Percentiles rank a stretch among this genome's conserved stretches.
phyloP scores from a whole-genome alignment of 2,797 vertebrate genomes.

The Mergus octosetaceus region DNA sequence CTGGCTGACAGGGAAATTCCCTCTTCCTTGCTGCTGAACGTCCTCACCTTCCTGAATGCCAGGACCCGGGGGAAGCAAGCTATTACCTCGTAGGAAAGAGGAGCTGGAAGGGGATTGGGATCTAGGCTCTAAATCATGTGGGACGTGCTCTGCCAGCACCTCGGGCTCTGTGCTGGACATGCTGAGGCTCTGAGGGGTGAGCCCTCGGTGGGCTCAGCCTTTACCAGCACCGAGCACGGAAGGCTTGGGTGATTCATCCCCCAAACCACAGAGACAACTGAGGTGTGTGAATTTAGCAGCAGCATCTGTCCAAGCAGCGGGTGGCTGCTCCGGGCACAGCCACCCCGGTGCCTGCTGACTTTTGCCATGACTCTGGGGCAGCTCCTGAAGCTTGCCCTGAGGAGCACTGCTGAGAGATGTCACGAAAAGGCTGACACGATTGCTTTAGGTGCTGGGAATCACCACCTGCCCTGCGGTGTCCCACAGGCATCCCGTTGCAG shows the following conservation, averaged over 20 bases:
- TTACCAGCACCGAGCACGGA: rapidly evolving
- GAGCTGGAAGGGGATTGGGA: background rate
- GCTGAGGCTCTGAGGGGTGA: background rate
- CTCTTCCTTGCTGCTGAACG: rapidly evolving
- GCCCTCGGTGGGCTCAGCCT: background rate
- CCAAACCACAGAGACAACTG: background rate
- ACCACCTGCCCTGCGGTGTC: background rate
- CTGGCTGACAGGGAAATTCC: background rate
- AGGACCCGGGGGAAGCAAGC: background rate
- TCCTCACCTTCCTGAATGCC: background rate
- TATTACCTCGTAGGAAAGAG: background rate
- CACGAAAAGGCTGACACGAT: background rate
- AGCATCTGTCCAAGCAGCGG: background rate
- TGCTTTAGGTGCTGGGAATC: background rate
- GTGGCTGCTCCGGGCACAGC: background rate
- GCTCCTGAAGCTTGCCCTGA: background rate
- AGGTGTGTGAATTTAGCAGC: background rate
- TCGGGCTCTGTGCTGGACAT: background rate
- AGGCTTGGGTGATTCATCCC: background rate
- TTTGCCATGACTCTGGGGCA: background rate
- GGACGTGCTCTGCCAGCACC: background rate
- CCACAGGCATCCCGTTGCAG: background rate
- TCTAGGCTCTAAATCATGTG: background rate
- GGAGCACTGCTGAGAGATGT: background rate
- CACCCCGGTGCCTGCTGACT: rapidly evolving